Percentiles rank a stretch among this genome's conserved stretches.
phyloP scores from a whole-genome alignment of 2,113 vertebrate genomes.

The Eclectus roratus region DNA sequence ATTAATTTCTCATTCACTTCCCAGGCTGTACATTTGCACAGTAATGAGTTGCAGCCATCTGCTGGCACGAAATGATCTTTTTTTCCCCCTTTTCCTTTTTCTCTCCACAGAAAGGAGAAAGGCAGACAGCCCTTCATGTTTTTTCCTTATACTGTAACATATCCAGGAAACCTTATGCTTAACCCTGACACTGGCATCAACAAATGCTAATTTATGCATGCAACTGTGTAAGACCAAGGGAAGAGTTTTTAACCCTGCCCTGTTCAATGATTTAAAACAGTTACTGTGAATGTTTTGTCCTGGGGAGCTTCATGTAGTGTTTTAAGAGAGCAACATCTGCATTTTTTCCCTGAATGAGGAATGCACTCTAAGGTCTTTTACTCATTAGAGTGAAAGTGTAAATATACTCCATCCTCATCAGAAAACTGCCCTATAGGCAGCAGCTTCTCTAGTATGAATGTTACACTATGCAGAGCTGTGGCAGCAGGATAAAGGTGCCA shows the following conservation, averaged over 20 bases:
- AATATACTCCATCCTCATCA: neutral
- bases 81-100: neutral
- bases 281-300: neutral
- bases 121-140: neutral
- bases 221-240: neutral
- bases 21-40: slow-evolving; percentile 34
- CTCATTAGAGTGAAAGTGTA: neutral
- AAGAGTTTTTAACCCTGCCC: neutral
- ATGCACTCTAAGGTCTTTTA: neutral
- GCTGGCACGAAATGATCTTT: slow-evolving; percentile 45
- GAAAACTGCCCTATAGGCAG: neutral
- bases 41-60: slow-evolving; percentile 73
- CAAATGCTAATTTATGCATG: slow-evolving; percentile 19
- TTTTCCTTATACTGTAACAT: neutral
- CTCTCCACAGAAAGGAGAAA: slow-evolving; percentile 13
- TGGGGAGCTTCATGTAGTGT: neutral
- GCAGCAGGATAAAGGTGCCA: neutral
- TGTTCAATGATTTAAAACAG: neutral
- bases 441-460: neutral
- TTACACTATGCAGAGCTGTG: neutral
- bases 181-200: neutral
- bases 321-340: neutral
- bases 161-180: slow-evolving; percentile 41
- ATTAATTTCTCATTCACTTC: slow-evolving; percentile 68
- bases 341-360: neutral